Percentiles rank a stretch among this genome's conserved stretches.
Evolutionary conservation across 2,797 vertebrate species (phyloP).

Genomic region (Alca torda): DNA sequence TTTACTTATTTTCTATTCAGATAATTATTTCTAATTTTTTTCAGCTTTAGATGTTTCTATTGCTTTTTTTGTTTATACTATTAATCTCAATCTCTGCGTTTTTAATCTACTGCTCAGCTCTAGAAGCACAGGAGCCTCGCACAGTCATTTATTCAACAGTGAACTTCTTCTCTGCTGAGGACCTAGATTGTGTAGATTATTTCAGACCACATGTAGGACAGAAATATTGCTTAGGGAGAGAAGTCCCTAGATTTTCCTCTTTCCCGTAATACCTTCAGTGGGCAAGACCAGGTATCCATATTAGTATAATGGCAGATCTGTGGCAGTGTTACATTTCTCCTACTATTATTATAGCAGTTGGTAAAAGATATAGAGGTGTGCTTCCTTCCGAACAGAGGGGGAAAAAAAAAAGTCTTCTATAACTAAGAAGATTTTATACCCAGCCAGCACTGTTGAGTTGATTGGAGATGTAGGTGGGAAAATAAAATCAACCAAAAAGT

Average conservation of each 20-base stretch:
- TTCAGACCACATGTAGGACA: not conserved
- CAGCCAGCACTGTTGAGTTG: not conserved
- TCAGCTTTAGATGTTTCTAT: not conserved
- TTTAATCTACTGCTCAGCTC: not conserved
- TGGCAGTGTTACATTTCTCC: not conserved
- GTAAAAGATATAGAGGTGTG: not conserved
- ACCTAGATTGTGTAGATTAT: not conserved
- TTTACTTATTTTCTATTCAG: not conserved
- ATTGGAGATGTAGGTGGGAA: not conserved
- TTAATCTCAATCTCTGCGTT: not conserved
- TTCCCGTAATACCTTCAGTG: not conserved
- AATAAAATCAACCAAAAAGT: not conserved
- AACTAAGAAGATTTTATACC: not conserved
- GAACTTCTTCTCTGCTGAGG: not conserved
- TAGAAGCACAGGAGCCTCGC: not conserved
- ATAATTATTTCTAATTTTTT: not conserved
- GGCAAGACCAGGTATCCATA: not conserved
- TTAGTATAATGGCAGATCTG: not conserved
- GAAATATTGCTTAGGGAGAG: not conserved
- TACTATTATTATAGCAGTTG: not conserved
- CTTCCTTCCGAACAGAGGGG: not conserved
- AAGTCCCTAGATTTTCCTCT: not conserved
- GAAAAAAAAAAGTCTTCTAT: too few species aligned
- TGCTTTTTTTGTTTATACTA: not conserved
- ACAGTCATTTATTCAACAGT: not conserved